These are phyloP conservation scores for Melitaea cinxia DNA, from an alignment of 1,140 invertebrate species.

Conservation along the genomic window DNA sequence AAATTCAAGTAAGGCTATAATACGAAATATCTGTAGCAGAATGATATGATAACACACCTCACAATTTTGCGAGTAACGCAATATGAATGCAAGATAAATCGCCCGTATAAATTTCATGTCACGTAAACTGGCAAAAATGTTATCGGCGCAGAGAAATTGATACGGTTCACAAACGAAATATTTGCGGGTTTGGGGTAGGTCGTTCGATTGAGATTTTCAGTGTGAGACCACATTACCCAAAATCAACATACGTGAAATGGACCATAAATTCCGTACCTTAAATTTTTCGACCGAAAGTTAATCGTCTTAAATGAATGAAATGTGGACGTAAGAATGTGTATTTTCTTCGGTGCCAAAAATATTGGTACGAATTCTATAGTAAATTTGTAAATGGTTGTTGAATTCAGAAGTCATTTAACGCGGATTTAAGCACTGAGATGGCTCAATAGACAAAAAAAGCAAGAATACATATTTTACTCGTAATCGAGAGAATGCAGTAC, in stretches of 20 bases:
- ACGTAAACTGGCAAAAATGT: conserved; percentile 76
- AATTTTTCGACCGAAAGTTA: conserved; percentile 7
- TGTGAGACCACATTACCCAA: conserved; percentile 12
- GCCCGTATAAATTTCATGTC: conserved; percentile 74
- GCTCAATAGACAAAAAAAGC: too few relatives aligned
- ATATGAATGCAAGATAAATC: conserved; percentile 78
- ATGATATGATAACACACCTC: conserved; percentile 67
- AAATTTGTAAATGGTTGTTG: neutral
- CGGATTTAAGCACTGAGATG: too few relatives aligned
- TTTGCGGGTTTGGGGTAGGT: conserved; percentile 59
- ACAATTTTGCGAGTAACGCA: conserved; percentile 69
- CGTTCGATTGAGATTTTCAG: conserved; percentile 52
- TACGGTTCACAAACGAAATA: conserved; percentile 63
- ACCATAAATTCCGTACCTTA: conserved; percentile 11
- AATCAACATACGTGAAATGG: conserved; percentile 10
- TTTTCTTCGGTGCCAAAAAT: neutral
- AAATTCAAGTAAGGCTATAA: conserved; percentile 50
- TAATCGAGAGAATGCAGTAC: too few relatives aligned
- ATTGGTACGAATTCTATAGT: neutral
- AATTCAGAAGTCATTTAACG: neutral
- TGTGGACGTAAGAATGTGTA: neutral
- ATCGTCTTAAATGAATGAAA: neutral
- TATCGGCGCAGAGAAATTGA: conserved; percentile 72
- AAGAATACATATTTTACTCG: too few relatives aligned
- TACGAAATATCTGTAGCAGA: conserved; percentile 48